These are phyloP conservation scores for Lysiphlebus fabarum DNA, from an alignment of 1,140 invertebrate genomes.

Conservation along the genomic window DNA sequence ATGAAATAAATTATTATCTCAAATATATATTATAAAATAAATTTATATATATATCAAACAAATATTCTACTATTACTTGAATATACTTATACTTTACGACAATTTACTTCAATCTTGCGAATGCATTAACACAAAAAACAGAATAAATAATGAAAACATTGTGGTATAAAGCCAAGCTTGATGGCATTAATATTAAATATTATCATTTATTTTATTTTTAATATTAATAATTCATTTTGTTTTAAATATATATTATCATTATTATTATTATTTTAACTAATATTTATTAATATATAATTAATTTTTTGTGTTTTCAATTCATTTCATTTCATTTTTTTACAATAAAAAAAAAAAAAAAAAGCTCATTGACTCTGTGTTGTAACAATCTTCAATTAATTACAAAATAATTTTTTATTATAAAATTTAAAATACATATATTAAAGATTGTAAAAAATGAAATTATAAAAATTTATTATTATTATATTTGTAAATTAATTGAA, in stretches of 20 bases:
- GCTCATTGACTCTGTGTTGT: too few species aligned
- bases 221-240: neutral
- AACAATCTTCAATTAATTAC: too few species aligned
- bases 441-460: too few species aligned
- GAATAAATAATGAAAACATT: slow-evolving; percentile 50
- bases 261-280: too few species aligned
- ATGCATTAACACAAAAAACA: slow-evolving; percentile 48
- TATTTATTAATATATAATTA: neutral
- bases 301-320: neutral
- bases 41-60: slow-evolving; percentile 34
- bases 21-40: slow-evolving; percentile 24
- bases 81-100: slow-evolving; percentile 54
- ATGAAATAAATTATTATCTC: slow-evolving; percentile 12
- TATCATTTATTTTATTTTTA: slow-evolving; percentile 7
- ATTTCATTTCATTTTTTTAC: neutral
- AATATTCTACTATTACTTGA: slow-evolving; percentile 49
- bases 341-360: too few species aligned
- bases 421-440: too few species aligned
- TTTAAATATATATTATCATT: too few species aligned
- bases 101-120: slow-evolving; percentile 55
- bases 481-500: too few species aligned
- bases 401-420: too few species aligned
- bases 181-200: slow-evolving; percentile 37
- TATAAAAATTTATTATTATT: too few species aligned
- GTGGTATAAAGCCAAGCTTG: slow-evolving; percentile 49